Evolutionary conservation across 2,888 invertebrate genomes (phyloP).

Genomic region (Sinohyriopsis cumingii): DNA sequence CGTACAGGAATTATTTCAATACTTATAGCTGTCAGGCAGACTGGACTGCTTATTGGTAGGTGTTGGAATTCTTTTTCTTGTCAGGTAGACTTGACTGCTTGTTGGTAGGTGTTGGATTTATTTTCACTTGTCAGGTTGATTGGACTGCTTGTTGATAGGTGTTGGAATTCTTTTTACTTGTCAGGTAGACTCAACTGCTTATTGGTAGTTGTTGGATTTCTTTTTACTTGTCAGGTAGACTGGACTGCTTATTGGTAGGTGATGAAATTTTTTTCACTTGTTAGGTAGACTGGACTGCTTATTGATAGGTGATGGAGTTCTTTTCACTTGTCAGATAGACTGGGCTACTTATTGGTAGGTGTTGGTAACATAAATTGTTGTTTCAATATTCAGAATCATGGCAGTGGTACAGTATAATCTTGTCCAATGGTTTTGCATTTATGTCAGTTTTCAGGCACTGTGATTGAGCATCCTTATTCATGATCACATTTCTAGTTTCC

Average conservation of each 20-base stretch:
- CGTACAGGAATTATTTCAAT: constrained; percentile 71
- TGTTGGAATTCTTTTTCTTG: constrained; percentile 63
- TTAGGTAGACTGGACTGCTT: constrained; percentile 72
- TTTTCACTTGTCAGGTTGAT: constrained; percentile 58
- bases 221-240: constrained; percentile 71
- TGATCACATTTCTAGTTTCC: no score
- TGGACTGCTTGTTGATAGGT: background rate
- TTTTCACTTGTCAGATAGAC: constrained; percentile 71
- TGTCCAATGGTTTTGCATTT: no score
- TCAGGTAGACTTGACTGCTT: constrained; percentile 71
- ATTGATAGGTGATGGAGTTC: constrained; percentile 58
- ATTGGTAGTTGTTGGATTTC: constrained; percentile 52
- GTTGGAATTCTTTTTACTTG: constrained; percentile 10
- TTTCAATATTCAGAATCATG: background rate
- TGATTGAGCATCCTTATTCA: no score
- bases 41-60: constrained; percentile 70
- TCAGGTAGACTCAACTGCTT: constrained; percentile 71
- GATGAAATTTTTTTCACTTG: constrained; percentile 9
- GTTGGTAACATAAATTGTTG: background rate
- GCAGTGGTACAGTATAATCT: no score
- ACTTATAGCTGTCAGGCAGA: constrained; percentile 71
- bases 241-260: constrained; percentile 69
- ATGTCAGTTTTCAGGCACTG: no score
- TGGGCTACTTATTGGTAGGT: constrained; percentile 45
- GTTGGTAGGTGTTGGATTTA: constrained; percentile 49